phyloP scores from a whole-genome alignment of 1,140 invertebrate genomes.

The Drosophila sechellia region DNA sequence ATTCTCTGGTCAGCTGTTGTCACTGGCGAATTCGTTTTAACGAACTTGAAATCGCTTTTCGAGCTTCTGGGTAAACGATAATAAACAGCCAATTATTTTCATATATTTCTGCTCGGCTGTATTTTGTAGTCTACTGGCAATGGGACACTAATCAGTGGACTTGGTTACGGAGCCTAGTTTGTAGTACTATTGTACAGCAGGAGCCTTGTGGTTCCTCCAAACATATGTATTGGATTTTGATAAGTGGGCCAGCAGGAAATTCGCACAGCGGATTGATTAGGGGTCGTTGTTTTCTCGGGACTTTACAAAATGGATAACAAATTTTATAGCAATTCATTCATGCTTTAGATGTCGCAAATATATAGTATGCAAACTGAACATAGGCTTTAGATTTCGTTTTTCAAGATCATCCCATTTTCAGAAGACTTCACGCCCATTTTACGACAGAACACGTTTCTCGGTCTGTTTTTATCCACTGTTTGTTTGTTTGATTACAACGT shows the following conservation, averaged over 20 bases:
- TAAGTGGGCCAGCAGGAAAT: slow-evolving; percentile 46
- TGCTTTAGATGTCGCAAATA: too few relatives aligned
- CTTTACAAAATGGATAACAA: slow-evolving; percentile 1
- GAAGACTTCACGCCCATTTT: slow-evolving; percentile 34
- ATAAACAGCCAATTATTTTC: slow-evolving; percentile 32
- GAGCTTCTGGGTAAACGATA: slow-evolving; percentile 46
- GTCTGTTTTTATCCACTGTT: slow-evolving; percentile 20
- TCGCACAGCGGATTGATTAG: slow-evolving; percentile 11
- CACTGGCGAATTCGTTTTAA: slow-evolving; percentile 46
- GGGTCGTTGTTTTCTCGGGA: slow-evolving; percentile 16
- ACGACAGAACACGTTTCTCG: slow-evolving; percentile 67
- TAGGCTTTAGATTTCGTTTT: too few relatives aligned
- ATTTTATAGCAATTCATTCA: background rate
- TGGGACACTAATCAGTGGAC: slow-evolving; percentile 13
- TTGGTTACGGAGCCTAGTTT: background rate
- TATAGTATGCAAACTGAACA: too few relatives aligned
- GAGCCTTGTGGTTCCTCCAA: slow-evolving; percentile 1
- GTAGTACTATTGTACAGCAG: background rate
- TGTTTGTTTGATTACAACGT: slow-evolving; percentile 38
- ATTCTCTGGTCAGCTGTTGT: slow-evolving; percentile 60
- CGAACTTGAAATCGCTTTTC: slow-evolving; percentile 69
- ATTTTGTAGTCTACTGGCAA: slow-evolving; percentile 17
- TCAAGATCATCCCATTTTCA: too few relatives aligned
- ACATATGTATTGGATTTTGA: slow-evolving; percentile 26
- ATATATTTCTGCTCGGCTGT: slow-evolving; percentile 14